Evolutionary conservation across 2,888 invertebrate species (phyloP).

Genomic region (Caenorhabditis afra): DNA sequence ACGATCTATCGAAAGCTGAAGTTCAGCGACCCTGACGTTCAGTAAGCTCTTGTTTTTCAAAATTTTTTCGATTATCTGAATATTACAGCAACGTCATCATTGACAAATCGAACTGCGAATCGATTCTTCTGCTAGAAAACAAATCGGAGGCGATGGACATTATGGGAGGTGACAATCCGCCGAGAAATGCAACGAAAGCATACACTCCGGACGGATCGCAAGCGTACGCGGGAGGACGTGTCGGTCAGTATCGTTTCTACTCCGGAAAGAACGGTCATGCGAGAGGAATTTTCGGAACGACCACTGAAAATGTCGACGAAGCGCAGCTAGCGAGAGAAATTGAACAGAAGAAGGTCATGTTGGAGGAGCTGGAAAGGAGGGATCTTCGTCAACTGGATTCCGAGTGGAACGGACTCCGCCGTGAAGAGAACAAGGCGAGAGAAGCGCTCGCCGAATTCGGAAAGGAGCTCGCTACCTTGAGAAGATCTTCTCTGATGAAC

Average conservation of each 20-base stretch:
- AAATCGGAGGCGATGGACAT: conserved; percentile 71
- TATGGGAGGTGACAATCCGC: conserved; percentile 70
- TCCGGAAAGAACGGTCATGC: conserved; percentile 7
- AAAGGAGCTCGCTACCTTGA: conserved; percentile 10
- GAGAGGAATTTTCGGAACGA: conserved; percentile 16
- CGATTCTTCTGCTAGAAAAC: conserved; percentile 65
- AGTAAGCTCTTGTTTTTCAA: conserved; percentile 25
- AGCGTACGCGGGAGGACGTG: conserved; percentile 44
- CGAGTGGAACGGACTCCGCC: conserved; percentile 1
- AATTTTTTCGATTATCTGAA: neutral
- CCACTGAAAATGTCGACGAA: conserved; percentile 18
- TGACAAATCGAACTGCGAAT: conserved; percentile 67
- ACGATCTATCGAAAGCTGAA: conserved; percentile 37
- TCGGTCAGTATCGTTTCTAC: conserved; percentile 56
- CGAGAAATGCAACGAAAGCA: conserved; percentile 58
- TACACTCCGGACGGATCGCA: conserved; percentile 63
- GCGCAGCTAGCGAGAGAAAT: neutral
- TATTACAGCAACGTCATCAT: conserved; percentile 67
- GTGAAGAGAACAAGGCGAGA: neutral
- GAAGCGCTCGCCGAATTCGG: conserved; percentile 5
- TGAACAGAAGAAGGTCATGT: neutral
- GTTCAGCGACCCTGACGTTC: conserved; percentile 51
- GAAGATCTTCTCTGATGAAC: neutral
- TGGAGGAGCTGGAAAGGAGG: neutral
- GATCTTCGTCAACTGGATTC: neutral